A percentile compares a stretch with the other conserved stretches of the same genome.
These are phyloP conservation scores for Harlomillsia oculata DNA, from an alignment of 1,140 invertebrate species.

Conservation along the genomic window DNA sequence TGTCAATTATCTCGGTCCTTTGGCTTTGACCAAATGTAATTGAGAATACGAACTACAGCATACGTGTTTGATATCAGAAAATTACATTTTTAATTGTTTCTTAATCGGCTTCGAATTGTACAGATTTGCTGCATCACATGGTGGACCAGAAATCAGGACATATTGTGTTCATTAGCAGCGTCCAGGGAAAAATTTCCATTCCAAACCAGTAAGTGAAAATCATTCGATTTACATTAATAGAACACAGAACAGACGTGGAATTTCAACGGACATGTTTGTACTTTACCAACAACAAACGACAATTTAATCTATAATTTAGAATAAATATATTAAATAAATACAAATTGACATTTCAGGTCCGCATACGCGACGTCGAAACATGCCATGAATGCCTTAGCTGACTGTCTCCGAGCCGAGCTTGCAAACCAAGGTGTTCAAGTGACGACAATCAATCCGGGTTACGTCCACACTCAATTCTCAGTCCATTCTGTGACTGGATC, in stretches of 20 bases:
- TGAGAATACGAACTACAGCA: not conserved
- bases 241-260: not conserved
- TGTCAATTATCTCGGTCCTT: slow-evolving; percentile 87
- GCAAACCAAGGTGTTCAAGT: slow-evolving; percentile 63
- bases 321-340: no score
- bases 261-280: no score
- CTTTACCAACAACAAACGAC: no score
- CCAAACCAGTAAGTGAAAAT: slow-evolving; percentile 65
- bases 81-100: slow-evolving; percentile 35
- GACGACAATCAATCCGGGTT: slow-evolving; percentile 65
- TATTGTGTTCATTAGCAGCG: slow-evolving; percentile 82
- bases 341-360: slow-evolving; percentile 57
- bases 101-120: slow-evolving; percentile 62
- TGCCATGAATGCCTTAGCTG: slow-evolving; percentile 79
- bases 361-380: slow-evolving; percentile 91
- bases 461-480: slow-evolving; percentile 78
- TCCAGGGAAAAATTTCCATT: slow-evolving; percentile 83
- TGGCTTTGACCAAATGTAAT: slow-evolving; percentile 81
- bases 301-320: no score
- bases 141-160: slow-evolving; percentile 63
- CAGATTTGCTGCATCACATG: slow-evolving; percentile 75
- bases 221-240: slow-evolving; percentile 15
- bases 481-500: slow-evolving; percentile 74
- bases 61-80: not conserved
- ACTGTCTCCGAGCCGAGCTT: slow-evolving; percentile 72